Conservation (phyloP, 2,888 invertebrate genomes). For the Dolichopus griseipennis region DNA sequence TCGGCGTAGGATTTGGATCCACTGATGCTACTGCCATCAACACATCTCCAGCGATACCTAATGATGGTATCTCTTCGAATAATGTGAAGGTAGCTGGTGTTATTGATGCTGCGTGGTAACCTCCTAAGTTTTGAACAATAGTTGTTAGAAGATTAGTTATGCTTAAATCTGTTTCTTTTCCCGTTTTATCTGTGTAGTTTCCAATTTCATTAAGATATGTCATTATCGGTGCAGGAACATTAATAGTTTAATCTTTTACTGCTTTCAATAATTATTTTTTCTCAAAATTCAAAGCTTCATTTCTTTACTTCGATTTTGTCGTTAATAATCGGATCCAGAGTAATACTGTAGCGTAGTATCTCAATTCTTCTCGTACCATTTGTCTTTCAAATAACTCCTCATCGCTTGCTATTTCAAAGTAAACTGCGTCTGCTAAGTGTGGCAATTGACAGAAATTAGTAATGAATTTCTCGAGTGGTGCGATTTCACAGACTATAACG, state of each 20-base stretch:
- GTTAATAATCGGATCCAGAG: not conserved
- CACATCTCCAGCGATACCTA: constrained; percentile 9
- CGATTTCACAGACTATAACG: no score
- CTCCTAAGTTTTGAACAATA: not conserved
- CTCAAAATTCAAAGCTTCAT: not conserved
- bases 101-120: not conserved
- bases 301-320: not conserved
- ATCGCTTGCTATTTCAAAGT: not conserved
- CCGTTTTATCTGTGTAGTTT: constrained; percentile 5
- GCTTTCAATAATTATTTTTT: not conserved
- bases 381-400: not conserved
- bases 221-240: not conserved
- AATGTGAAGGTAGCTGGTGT: not conserved
- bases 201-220: not conserved
- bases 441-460: not conserved
- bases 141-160: not conserved
- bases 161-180: constrained; percentile 1
- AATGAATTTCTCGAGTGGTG: not conserved
- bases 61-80: constrained; percentile 7
- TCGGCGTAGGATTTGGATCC: not conserved
- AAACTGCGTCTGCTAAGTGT: not conserved
- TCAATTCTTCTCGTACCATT: not conserved
- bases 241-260: not conserved
- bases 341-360: not conserved
- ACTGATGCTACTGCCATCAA: not conserved